Conservation (phyloP, 1,140 invertebrate species). For the Liolophura sinensis region DNA sequence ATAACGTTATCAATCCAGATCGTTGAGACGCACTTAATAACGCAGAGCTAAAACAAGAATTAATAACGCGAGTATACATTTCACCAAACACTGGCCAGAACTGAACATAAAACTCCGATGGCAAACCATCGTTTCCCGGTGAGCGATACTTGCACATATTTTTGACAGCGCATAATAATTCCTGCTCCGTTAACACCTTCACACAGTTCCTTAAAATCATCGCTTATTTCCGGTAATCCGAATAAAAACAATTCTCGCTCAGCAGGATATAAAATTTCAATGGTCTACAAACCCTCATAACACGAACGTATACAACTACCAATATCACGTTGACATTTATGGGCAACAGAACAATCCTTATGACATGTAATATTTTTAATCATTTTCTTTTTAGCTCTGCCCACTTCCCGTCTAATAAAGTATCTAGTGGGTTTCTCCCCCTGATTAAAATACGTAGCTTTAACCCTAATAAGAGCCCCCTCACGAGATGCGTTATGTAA, state of each 20-base stretch:
- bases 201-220: background rate
- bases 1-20: background rate
- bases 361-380: too few relatives aligned
- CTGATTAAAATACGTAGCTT: too few relatives aligned
- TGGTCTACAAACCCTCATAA: constrained; percentile 4
- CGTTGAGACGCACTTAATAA: background rate
- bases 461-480: too few relatives aligned
- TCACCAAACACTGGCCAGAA: background rate
- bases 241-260: background rate
- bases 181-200: background rate
- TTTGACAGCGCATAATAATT: background rate
- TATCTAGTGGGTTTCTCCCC: too few relatives aligned
- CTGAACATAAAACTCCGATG: constrained; percentile 3
- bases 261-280: background rate
- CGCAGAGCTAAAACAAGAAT: background rate
- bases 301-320: background rate
- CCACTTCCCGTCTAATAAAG: too few relatives aligned
- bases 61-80: background rate
- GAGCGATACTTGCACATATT: constrained; percentile 4
- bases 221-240: background rate
- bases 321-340: too few relatives aligned
- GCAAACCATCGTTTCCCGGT: constrained; percentile 6
- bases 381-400: too few relatives aligned
- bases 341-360: too few relatives aligned
- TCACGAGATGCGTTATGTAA: too few relatives aligned